Conservation (phyloP, 2,797 vertebrate genomes). For the Luscinia luscinia region DNA sequence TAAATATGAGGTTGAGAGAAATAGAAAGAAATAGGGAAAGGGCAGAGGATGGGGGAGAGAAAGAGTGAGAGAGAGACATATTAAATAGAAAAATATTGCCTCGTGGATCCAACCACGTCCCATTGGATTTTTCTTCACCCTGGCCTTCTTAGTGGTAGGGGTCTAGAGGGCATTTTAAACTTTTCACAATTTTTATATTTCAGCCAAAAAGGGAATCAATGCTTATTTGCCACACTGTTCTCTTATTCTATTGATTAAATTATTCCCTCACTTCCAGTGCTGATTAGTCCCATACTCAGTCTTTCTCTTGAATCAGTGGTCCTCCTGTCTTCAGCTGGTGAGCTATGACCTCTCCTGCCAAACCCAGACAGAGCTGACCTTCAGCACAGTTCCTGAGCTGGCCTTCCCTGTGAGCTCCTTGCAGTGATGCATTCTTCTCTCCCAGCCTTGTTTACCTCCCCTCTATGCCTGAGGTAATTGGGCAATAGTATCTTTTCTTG, state of each 20-base stretch:
- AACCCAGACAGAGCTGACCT: not conserved
- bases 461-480: not conserved
- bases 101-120: fast-evolving
- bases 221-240: not conserved
- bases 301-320: not conserved
- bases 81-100: too few relatives aligned
- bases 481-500: not conserved
- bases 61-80: not conserved
- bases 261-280: not conserved
- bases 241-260: not conserved
- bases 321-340: not conserved
- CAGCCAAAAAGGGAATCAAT: not conserved
- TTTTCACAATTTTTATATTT: not conserved
- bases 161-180: not conserved
- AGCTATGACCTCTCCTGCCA: not conserved
- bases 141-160: not conserved
- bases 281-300: not conserved
- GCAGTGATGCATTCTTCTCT: not conserved
- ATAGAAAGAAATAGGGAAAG: not conserved
- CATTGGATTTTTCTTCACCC: not conserved
- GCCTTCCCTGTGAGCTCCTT: not conserved
- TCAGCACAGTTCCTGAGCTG: not conserved
- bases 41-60: fast-evolving
- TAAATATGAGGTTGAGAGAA: not conserved
- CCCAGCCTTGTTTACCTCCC: not conserved